A percentile compares a stretch with the other conserved stretches of the same genome.
Evolutionary conservation across 2,888 invertebrate genomes (phyloP).

Genomic region (Lucinisca nassula): DNA sequence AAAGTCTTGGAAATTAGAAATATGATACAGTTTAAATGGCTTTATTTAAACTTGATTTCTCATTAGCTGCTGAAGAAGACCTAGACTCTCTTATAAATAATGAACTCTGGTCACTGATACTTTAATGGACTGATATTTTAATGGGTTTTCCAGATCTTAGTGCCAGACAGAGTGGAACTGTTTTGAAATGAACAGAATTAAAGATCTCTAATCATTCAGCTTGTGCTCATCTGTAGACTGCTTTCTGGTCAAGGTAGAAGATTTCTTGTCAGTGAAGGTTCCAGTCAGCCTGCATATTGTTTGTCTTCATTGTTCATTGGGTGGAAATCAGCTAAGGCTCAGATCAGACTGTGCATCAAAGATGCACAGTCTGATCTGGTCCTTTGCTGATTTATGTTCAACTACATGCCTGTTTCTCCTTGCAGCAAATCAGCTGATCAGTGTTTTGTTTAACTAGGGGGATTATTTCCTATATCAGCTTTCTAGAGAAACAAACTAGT

Average conservation of each 20-base stretch:
- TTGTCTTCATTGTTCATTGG: too few relatives aligned
- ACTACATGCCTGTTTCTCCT: neutral
- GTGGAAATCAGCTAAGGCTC: too few relatives aligned
- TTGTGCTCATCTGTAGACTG: too few relatives aligned
- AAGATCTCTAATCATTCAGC: too few relatives aligned
- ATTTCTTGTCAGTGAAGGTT: too few relatives aligned
- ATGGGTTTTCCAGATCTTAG: neutral
- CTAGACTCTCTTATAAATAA: neutral
- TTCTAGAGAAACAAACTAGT: neutral
- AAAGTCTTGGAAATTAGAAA: neutral
- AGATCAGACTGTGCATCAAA: too few relatives aligned
- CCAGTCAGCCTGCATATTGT: too few relatives aligned
- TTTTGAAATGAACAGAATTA: neutral
- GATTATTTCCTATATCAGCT: constrained; percentile 6
- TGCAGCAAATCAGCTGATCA: neutral
- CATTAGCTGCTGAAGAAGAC: too few relatives aligned
- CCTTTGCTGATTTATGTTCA: too few relatives aligned
- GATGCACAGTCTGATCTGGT: too few relatives aligned
- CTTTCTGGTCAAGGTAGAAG: too few relatives aligned
- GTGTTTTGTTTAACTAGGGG: constrained; percentile 3
- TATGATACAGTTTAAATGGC: neutral
- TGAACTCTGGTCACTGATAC: neutral
- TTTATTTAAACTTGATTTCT: too few relatives aligned
- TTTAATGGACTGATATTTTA: neutral
- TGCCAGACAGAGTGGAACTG: neutral